Evolutionary conservation across 2,888 invertebrate genomes (phyloP), one percentile per base, ranked within the genome.

Genomic region (Nudaria mundana): DNA sequence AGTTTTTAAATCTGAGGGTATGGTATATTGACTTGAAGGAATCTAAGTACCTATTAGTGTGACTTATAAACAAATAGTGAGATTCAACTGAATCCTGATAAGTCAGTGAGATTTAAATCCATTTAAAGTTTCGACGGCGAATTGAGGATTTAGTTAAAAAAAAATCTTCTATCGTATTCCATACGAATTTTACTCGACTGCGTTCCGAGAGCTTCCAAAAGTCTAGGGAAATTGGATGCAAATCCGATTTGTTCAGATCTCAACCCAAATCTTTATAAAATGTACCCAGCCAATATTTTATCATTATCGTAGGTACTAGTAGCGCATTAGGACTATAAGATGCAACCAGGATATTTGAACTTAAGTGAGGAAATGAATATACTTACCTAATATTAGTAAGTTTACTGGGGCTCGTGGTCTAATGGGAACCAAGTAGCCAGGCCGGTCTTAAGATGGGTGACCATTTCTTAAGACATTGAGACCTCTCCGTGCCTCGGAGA

Each of bases 201-300:
- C 69, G 72, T 75, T 71, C 64, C 62, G 64, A 45, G 50, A 70
- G 75, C 74, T 78, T 72, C 73, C 66, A 70, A 80, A 79, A 82
- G 76, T 82, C 81, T 80, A 71, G 71, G 77, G 80, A 79, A 83
- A 86, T 85, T 83, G 81, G 79, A 83, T 77, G 78, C 73, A 82
- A 86, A 86, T 86, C 83, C 76, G 84, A 86, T 86, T 84, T 84
- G 75, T 74, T 54, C 66, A 71, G 65, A 73, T 76, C 62, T 65
- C 54, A 62, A 55, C 63, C 66, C 64, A 59, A 75, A 74, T 76
- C 66, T 73, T 66, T 52, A 54, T 66, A 65, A 73, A 73, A 69
- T 62, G 51, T 69, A 71, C 67, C 69, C 65, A 61, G 66, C 67
- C 66, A 62, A 56, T 59, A 50, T 65, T 65, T 57, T 58, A 12